Base-by-base conservation (phyloP, 2,888 invertebrate genomes). In the Cephus rjabovi region DNA sequence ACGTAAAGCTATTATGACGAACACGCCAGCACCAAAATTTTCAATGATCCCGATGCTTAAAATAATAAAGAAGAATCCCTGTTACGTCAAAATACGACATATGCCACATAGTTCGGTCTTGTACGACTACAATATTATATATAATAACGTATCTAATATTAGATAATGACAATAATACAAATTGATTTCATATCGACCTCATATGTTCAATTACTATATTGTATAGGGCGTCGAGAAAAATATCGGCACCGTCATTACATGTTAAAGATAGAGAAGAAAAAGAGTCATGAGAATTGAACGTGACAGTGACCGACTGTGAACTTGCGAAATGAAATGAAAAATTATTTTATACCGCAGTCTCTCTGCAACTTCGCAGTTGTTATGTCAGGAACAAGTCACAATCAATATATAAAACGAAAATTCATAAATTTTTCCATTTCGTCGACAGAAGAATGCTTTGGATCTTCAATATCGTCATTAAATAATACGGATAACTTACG, bases 401-500 rank as follows among this genome's bases (percentile, higher is more conserved):
- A 56, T 56, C 23, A 56, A 15, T 56, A 56, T 56, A 23, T 23
- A 4, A 1, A 23, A 56, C 40, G 23, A 1, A 56, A 56, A 56
- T 56, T 56, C 9, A 56, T 56, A 6, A 56, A 56, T 0, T 23
- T 56, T 56, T 15, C 9, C 40, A 23, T 56, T 56, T 56, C 23
- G 1, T 56, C 40, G 15, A 23, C 2, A 56, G 15, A 56, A 56
- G 23, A 23, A 56, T 23, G 15, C 23, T 9, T 23, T 56, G 23
- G 40, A 56, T 23, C 40, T 23, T 56, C 23, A 56, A 56, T 23
- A 56, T 56, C 15, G 40, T 23, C 40, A 56, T 56, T 56, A 56
- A 2, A 56, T 56, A 23, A 9, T 56, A 6, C 40, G 4, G 23
- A 56, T 4, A 56, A 56, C 6, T 93, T 94, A 97, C 69, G 96